A percentile compares a stretch with the other conserved stretches of the same genome.
Conservation (phyloP, 2,797 vertebrate species). For the Euphonia xanthogaster region DNA sequence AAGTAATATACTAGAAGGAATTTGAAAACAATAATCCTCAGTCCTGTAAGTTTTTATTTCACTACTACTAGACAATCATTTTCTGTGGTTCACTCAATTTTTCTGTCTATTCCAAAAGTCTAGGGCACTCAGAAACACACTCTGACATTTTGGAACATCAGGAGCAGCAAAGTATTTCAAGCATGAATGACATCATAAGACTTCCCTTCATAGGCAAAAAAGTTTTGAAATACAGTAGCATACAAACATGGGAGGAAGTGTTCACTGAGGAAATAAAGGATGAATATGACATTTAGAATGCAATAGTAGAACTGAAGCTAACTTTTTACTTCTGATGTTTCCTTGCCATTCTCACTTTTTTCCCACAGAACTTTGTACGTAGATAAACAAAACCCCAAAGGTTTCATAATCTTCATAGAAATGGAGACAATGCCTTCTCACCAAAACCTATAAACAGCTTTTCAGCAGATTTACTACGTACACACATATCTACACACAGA, state of each 20-base stretch:
- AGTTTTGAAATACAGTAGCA: neutral
- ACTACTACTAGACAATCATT: neutral
- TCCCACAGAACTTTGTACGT: neutral
- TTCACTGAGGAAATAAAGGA: slow-evolving; percentile 21
- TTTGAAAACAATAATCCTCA: neutral
- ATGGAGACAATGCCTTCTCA: neutral
- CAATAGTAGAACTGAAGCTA: neutral
- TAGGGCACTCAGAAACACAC: neutral
- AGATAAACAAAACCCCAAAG: neutral
- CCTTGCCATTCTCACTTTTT: neutral
- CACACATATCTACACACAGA: neutral
- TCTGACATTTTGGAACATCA: neutral
- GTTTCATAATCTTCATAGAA: neutral
- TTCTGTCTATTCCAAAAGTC: neutral
- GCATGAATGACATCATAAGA: neutral
- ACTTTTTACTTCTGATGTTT: neutral
- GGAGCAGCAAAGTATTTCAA: neutral
- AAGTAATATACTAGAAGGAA: neutral
- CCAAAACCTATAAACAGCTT: neutral
- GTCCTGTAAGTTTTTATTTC: neutral
- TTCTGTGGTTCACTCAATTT: neutral
- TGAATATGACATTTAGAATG: neutral
- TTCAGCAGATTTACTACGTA: neutral
- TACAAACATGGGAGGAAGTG: neutral
- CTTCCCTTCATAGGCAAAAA: neutral